Base-by-base conservation (phyloP, 2,113 vertebrate species). In the Antechinus flavipes region DNA sequence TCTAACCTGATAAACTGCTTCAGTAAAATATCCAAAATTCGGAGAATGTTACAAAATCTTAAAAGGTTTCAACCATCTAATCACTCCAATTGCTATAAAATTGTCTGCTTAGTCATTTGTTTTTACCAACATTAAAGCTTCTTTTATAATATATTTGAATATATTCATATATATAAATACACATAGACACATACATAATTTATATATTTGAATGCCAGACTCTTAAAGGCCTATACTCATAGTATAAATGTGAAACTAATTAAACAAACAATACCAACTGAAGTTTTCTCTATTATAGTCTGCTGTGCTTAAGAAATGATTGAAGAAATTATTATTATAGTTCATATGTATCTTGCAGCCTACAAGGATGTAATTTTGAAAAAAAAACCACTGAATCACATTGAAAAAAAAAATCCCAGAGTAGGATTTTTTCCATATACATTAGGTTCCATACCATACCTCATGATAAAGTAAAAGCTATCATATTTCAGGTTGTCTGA, bases 361-460 rank as follows among this genome's bases (percentile, higher is more conserved):
- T 93, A 93, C 12, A n/a, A 90, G 46, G 53, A 46, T 50, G 42
- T 61, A 90, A 91, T 9, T 93, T 94, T 95, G 90, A 94, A 50
- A 90, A 50, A 90, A 89, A 92, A 92, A 55, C 49, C 14, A 91
- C 84, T 42, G 11, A 92, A 58, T 11, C 76, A 68, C 12, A 68
- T 94, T 95, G 89, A 92, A 56, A 89, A 94, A 96, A 49, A 49
- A 61, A 89, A 26, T 2, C 47, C 52, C 35, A 76, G 27, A 50
- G 42, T 35, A 94, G 56, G 47, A 90, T 54, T 25, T 90, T 93
- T 35, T 89, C n/a, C 14, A 54, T 35, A 68, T 24, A 68, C 7
- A 2, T 76, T 76, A 68, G 35, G 68, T 42, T 76, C 35, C 16
- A n/a, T 22, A 42, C 7, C 16, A n/a, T 22, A 22, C 7, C 35